These are phyloP conservation scores for Lithosia quadra DNA, from an alignment of 2,888 invertebrate species.

Conservation along the genomic window DNA sequence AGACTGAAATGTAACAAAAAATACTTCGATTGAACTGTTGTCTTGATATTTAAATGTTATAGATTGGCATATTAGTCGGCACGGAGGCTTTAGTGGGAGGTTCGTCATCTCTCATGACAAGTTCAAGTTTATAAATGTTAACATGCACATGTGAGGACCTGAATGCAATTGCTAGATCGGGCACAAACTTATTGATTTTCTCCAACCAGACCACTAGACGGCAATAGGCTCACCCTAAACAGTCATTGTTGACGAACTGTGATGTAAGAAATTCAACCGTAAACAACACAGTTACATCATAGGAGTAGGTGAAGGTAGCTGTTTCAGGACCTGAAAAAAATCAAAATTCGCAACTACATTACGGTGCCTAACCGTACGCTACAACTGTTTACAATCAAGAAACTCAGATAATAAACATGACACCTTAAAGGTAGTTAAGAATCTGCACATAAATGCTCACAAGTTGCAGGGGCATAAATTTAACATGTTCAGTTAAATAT, in stretches of 20 bases:
- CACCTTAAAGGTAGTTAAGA: slow-evolving; percentile 3
- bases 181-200: too few relatives aligned
- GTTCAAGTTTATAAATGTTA: too few relatives aligned
- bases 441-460: not conserved
- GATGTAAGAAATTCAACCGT: too few relatives aligned
- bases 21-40: not conserved
- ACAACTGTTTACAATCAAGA: not conserved
- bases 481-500: slow-evolving; percentile 37
- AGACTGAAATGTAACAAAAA: not conserved
- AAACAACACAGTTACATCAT: too few relatives aligned
- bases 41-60: slow-evolving; percentile 3
- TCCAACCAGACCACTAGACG: not conserved
- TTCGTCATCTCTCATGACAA: not conserved
- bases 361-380: not conserved
- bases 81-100: not conserved
- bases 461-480: slow-evolving; percentile 16
- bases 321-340: too few relatives aligned
- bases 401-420: not conserved
- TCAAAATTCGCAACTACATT: not conserved
- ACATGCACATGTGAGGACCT: too few relatives aligned
- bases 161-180: not conserved
- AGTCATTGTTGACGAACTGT: too few relatives aligned
- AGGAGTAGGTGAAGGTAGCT: too few relatives aligned
- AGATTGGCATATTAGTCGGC: not conserved
- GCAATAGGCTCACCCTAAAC: not conserved